phyloP scores from a whole-genome alignment of 2,113 vertebrate species.

The Mandrillus leucophaeus region DNA sequence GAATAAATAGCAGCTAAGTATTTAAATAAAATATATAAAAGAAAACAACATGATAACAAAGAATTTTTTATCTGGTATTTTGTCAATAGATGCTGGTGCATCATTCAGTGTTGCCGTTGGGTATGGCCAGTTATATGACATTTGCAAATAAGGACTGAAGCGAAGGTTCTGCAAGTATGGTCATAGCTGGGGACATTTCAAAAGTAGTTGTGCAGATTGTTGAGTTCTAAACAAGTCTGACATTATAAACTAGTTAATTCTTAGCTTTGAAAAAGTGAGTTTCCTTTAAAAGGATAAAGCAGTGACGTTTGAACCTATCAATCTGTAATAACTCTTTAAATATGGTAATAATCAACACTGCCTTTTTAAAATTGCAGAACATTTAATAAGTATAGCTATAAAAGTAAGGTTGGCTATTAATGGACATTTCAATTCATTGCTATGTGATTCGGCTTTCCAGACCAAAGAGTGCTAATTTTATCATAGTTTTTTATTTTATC shows the following conservation, averaged over 20 bases:
- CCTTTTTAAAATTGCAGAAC: background rate
- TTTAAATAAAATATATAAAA: conserved; percentile 32
- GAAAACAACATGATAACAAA: background rate
- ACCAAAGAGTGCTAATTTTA: conserved; percentile 42
- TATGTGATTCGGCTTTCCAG: conserved; percentile 24
- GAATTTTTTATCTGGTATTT: background rate
- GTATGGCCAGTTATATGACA: conserved; percentile 60
- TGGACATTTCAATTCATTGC: background rate
- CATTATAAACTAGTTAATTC: conserved; percentile 16
- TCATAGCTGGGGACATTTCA: conserved; percentile 45
- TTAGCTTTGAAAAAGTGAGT: conserved; percentile 62
- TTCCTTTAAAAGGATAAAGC: conserved; percentile 57
- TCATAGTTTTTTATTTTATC: conserved; percentile 61
- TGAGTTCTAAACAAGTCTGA: background rate
- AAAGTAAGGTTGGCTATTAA: conserved; percentile 15
- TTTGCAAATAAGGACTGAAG: conserved; percentile 34
- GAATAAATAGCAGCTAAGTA: conserved; percentile 5
- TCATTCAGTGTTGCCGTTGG: background rate
- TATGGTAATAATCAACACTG: background rate
- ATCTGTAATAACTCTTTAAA: background rate
- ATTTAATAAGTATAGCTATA: conserved; percentile 29
- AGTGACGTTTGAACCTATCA: conserved; percentile 42
- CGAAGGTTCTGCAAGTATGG: conserved; percentile 47
- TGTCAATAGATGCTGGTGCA: conserved; percentile 44
- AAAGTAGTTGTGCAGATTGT: conserved; percentile 23